Conservation (phyloP, 1,140 invertebrate genomes). For the Ladona fulva region DNA sequence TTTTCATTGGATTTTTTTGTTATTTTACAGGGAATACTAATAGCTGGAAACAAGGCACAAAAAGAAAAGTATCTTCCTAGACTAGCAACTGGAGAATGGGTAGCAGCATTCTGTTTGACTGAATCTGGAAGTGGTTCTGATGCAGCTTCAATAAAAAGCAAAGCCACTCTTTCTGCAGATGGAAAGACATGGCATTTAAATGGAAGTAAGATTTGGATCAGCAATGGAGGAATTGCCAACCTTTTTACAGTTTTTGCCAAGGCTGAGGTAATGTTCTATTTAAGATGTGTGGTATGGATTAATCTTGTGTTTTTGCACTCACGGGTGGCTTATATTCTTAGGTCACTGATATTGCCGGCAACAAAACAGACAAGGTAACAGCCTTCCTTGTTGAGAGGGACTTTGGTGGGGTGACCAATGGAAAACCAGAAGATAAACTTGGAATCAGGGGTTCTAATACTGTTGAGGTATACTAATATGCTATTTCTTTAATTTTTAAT, state of each 20-base stretch:
- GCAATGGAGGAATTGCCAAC: constrained; percentile 59
- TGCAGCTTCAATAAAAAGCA: constrained; percentile 40
- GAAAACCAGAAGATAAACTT: constrained; percentile 59
- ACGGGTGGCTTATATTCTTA: constrained; percentile 15
- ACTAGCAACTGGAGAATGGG: constrained; percentile 47
- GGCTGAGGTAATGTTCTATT: constrained; percentile 28
- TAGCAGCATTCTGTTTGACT: constrained; percentile 55
- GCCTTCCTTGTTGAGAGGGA: constrained; percentile 67
- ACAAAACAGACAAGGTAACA: constrained; percentile 38
- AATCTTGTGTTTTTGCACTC: background rate
- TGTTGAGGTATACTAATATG: background rate
- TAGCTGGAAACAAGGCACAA: constrained; percentile 45
- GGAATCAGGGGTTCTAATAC: constrained; percentile 47
- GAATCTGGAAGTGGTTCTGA: constrained; percentile 52
- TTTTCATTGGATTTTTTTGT: background rate
- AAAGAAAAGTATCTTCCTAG: constrained; percentile 51
- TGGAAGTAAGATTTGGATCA: constrained; percentile 63
- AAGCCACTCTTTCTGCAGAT: constrained; percentile 43
- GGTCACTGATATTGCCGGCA: constrained; percentile 25
- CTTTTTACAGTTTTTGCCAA: constrained; percentile 64
- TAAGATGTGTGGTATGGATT: background rate
- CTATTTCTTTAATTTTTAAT: no score
- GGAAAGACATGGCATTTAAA: constrained; percentile 54
- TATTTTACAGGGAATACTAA: constrained; percentile 44
- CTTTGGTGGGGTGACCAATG: constrained; percentile 57